Conservation (phyloP, 2,113 vertebrate genomes). For the Chloroceryle aenea region DNA sequence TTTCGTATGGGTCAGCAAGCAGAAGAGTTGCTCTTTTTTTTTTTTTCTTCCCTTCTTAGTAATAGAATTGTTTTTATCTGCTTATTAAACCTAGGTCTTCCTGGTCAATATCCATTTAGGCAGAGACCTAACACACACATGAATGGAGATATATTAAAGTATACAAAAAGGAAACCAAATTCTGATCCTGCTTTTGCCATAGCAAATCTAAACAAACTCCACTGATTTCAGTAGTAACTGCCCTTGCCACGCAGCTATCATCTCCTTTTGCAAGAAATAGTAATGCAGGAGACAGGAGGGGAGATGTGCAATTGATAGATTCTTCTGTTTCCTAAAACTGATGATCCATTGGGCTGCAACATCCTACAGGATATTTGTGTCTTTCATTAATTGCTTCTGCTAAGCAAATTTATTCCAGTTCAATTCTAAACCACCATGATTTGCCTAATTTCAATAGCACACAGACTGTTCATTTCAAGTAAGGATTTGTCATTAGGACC, state of each 20-base stretch:
- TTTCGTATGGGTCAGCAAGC: not conserved
- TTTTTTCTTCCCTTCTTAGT: not conserved
- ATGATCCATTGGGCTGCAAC: not conserved
- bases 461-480: not conserved
- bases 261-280: not conserved
- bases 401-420: not conserved
- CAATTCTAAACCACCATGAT: not conserved
- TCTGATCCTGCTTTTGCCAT: not conserved
- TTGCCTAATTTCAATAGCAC: not conserved
- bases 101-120: not conserved
- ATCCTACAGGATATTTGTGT: not conserved
- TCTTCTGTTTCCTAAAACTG: not conserved
- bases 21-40: not conserved
- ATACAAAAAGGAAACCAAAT: not conserved
- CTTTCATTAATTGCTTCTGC: not conserved
- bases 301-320: not conserved
- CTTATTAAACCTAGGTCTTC: not conserved
- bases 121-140: not conserved
- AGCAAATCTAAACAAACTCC: not conserved
- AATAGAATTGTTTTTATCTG: not conserved
- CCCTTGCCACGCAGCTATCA: accelerated
- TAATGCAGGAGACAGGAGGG: not conserved
- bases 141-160: not conserved
- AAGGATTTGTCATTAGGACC: not conserved
- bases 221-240: not conserved